These are phyloP conservation scores for Catharus fuscescens DNA, from an alignment of 2,113 vertebrate species.

Conservation along the genomic window DNA sequence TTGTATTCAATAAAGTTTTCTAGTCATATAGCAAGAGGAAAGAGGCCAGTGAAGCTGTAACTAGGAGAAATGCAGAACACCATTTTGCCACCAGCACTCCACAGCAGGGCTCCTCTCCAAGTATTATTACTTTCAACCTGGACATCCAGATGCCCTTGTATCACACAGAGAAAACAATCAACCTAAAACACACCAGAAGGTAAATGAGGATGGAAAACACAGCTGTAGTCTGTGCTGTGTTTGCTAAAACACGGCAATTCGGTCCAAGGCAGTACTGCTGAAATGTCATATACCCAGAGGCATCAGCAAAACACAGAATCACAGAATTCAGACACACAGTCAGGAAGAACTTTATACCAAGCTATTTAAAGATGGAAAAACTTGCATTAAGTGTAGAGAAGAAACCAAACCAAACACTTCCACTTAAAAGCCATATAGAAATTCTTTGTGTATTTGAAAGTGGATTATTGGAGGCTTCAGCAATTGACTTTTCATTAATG, in stretches of 20 bases:
- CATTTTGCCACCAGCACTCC: background rate
- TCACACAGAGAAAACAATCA: background rate
- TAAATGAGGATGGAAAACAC: background rate
- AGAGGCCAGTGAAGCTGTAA: background rate
- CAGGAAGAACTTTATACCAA: background rate
- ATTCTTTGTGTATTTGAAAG: background rate
- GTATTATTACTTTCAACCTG: background rate
- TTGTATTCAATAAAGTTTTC: background rate
- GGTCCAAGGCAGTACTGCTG: background rate
- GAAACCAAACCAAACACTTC: background rate
- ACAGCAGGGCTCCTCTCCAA: background rate
- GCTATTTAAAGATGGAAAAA: slow-evolving; percentile 19
- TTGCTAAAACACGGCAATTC: background rate
- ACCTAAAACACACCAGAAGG: background rate
- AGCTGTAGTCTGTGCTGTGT: background rate
- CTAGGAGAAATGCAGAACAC: background rate
- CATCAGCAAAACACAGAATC: background rate
- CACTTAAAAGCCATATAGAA: background rate
- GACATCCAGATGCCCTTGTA: background rate
- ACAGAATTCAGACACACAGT: background rate
- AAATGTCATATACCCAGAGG: background rate
- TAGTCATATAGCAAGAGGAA: background rate
- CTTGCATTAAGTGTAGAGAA: slow-evolving; percentile 7
- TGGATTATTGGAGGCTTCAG: background rate
- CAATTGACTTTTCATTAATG: background rate